Conservation (phyloP, 2,888 invertebrate species). For the Pandemis corylana region DNA sequence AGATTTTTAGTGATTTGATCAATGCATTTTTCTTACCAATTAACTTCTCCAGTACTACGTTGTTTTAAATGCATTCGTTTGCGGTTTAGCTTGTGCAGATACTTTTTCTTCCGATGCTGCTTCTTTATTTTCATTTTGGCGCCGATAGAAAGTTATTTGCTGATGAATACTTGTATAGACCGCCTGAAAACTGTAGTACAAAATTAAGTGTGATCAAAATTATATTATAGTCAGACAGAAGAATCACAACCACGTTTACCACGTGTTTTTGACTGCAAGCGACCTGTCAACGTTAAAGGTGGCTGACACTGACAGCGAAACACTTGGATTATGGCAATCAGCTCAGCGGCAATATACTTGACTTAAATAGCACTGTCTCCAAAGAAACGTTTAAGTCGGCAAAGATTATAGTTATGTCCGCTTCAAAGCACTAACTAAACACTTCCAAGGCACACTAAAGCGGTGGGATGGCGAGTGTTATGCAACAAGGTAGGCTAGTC, state of each 20-base stretch:
- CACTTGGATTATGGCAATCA: no score
- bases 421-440: neutral
- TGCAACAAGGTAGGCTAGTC: neutral
- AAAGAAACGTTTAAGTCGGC: neutral
- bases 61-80: slow-evolving; percentile 88
- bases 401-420: neutral
- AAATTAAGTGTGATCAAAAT: no score
- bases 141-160: slow-evolving; percentile 1
- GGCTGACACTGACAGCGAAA: no score
- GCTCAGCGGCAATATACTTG: neutral
- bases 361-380: neutral
- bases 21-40: slow-evolving; percentile 83
- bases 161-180: neutral
- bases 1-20: neutral
- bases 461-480: no score
- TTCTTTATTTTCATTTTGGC: slow-evolving; percentile 78
- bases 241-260: neutral
- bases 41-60: slow-evolving; percentile 87
- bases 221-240: no score
- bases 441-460: neutral
- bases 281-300: neutral
- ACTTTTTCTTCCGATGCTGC: slow-evolving; percentile 86
- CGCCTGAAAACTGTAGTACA: no score
- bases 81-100: slow-evolving; percentile 89
- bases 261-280: neutral